phyloP scores from a whole-genome alignment of 2,888 invertebrate genomes.

The Drosophila rubida region DNA sequence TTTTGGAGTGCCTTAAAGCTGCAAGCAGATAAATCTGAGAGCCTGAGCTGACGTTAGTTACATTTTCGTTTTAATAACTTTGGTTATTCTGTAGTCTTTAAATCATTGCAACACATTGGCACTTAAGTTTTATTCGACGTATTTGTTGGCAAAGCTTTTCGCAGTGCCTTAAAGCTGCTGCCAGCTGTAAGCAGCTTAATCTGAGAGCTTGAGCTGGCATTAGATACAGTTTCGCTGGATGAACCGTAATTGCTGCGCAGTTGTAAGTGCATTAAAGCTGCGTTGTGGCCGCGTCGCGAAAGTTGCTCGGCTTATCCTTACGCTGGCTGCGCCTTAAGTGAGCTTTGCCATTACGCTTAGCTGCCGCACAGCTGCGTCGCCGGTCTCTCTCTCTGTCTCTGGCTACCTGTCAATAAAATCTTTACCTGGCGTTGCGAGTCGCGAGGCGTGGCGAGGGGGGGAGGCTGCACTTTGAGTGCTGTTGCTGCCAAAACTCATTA shows the following conservation, averaged over 20 bases:
- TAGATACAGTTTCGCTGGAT: too few relatives aligned
- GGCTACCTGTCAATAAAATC: constrained; percentile 29
- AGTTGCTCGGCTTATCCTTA: constrained; percentile 14
- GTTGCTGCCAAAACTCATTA: constrained; percentile 64
- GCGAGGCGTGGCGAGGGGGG: neutral
- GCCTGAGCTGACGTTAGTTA: too few relatives aligned
- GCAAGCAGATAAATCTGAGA: too few relatives aligned
- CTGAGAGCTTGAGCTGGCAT: too few relatives aligned
- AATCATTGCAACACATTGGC: too few relatives aligned
- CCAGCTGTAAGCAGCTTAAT: too few relatives aligned
- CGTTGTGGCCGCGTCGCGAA: neutral
- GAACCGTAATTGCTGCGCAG: neutral
- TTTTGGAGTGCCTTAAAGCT: too few relatives aligned
- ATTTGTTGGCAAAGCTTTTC: too few relatives aligned
- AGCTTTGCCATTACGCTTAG: constrained; percentile 55
- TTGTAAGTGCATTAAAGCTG: constrained; percentile 16
- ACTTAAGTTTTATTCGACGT: too few relatives aligned
- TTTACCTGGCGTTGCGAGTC: constrained; percentile 4
- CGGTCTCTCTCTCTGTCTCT: neutral
- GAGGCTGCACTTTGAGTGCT: constrained; percentile 53
- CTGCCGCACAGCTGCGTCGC: constrained; percentile 49
- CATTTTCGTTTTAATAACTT: too few relatives aligned
- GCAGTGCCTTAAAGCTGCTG: too few relatives aligned
- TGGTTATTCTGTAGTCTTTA: too few relatives aligned
- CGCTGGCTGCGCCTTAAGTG: constrained; percentile 44